Evolutionary conservation across 2,797 vertebrate species (phyloP).

Genomic region (Triplophysa bombifrons): DNA sequence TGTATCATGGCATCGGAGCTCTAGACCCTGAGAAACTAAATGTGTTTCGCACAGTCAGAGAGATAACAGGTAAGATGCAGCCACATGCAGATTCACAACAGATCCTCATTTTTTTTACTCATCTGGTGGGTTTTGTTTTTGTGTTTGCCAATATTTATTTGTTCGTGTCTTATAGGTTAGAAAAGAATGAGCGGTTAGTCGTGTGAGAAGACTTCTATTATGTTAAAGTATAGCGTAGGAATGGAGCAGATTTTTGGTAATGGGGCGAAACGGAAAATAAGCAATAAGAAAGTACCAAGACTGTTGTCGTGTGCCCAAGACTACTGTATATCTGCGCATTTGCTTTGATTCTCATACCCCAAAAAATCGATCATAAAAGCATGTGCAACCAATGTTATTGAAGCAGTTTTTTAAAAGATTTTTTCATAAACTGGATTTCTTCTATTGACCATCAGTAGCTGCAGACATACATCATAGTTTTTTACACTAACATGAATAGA

Average conservation of each 20-base stretch:
- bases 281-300: constrained; percentile 75
- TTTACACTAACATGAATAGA: background rate
- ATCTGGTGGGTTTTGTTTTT: background rate
- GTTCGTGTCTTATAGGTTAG: constrained; percentile 65
- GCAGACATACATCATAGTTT: background rate
- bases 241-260: constrained; percentile 73
- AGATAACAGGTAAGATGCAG: constrained; percentile 88
- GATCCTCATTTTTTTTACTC: constrained; percentile 36
- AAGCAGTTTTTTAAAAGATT: background rate
- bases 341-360: background rate
- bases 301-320: constrained; percentile 56
- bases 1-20: constrained; percentile 91
- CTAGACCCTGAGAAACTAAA: constrained; percentile 92
- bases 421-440: background rate
- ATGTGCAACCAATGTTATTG: background rate
- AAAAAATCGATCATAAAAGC: constrained; percentile 10
- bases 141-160: constrained; percentile 49
- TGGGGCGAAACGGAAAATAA: constrained; percentile 76
- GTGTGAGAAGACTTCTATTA: constrained; percentile 70
- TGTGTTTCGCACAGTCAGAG: constrained; percentile 91
- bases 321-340: constrained; percentile 11
- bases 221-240: constrained; percentile 69
- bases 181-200: constrained; percentile 68
- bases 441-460: background rate
- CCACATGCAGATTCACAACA: background rate